Evolutionary conservation across 2,888 invertebrate genomes (phyloP).

Genomic region (Drosophila stalkeri): DNA sequence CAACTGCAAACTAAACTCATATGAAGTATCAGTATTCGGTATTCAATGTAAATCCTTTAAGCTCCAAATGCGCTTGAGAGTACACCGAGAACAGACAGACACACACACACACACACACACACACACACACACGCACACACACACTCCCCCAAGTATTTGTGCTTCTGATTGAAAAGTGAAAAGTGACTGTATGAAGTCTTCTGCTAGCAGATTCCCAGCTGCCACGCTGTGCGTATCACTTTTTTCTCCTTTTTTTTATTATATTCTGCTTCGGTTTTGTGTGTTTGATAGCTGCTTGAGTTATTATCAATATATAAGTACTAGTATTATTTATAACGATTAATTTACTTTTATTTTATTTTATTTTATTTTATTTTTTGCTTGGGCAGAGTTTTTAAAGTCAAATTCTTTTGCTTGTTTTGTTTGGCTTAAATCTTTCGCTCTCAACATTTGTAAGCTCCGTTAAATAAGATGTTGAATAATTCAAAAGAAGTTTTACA

Average conservation of each 20-base stretch:
- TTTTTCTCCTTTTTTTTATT: neutral
- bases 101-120: slow-evolving; percentile 13
- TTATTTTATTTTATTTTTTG: neutral
- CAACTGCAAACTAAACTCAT: slow-evolving; percentile 73
- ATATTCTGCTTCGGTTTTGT: slow-evolving; percentile 28
- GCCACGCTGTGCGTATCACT: slow-evolving; percentile 18
- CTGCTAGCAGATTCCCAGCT: slow-evolving; percentile 13
- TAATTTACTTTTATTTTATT: slow-evolving; percentile 12
- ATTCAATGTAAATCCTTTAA: slow-evolving; percentile 81
- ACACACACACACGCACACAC: slow-evolving; percentile 10
- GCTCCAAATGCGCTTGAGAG: slow-evolving; percentile 73
- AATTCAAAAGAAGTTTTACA: neutral
- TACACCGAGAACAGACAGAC: slow-evolving; percentile 31
- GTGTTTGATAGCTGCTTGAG: slow-evolving; percentile 35
- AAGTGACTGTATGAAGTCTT: slow-evolving; percentile 40
- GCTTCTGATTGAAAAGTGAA: slow-evolving; percentile 64
- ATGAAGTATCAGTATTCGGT: slow-evolving; percentile 80
- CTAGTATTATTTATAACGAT: slow-evolving; percentile 9
- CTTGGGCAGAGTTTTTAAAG: neutral
- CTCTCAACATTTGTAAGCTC: neutral
- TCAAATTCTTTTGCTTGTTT: neutral
- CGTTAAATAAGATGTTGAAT: neutral
- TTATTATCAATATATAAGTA: slow-evolving; percentile 44
- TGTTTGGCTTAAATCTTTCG: neutral
- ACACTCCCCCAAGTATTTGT: slow-evolving; percentile 41